These are phyloP conservation scores for Tenebrosternarchus preto DNA, from an alignment of 2,113 vertebrate genomes.

Conservation along the genomic window DNA sequence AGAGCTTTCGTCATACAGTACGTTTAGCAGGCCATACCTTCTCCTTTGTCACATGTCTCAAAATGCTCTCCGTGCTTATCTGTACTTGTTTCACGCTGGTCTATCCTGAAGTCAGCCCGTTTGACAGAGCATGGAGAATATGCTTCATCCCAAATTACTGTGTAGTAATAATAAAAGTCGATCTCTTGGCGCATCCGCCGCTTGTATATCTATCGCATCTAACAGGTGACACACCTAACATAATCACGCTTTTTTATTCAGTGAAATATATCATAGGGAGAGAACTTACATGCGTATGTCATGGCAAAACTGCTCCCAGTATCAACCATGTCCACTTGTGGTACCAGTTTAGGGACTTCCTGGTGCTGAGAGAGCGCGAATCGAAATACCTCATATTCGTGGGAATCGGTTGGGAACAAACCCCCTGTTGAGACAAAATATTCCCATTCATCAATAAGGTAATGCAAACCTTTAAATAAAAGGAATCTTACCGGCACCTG, in stretches of 20 bases:
- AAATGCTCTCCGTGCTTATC: not conserved
- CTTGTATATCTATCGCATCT: not conserved
- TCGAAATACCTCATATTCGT: constrained; percentile 96
- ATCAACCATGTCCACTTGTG: constrained; percentile 98
- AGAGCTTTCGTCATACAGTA: not conserved
- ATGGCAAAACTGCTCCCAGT: constrained; percentile 97
- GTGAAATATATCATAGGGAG: not conserved
- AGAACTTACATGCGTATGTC: constrained; percentile 97
- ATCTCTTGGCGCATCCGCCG: not conserved
- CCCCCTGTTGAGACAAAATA: constrained; percentile 78
- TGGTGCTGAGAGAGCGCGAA: constrained; percentile 92
- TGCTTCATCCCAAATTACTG: constrained; percentile 1
- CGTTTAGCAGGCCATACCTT: not conserved
- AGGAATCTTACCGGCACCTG: too few species aligned
- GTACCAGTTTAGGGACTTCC: constrained; percentile 93
- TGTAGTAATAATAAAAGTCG: not conserved
- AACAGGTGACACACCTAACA: not conserved
- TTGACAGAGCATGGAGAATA: constrained; percentile 4
- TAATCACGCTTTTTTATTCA: not conserved
- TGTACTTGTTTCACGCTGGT: not conserved
- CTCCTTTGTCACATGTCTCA: not conserved
- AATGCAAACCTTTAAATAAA: not conserved
- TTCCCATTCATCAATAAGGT: constrained; percentile 30
- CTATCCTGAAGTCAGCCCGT: constrained; percentile 7
- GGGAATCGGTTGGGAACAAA: constrained; percentile 93